Base-by-base conservation (phyloP, 2,113 vertebrate genomes). In the Podilymbus podiceps region DNA sequence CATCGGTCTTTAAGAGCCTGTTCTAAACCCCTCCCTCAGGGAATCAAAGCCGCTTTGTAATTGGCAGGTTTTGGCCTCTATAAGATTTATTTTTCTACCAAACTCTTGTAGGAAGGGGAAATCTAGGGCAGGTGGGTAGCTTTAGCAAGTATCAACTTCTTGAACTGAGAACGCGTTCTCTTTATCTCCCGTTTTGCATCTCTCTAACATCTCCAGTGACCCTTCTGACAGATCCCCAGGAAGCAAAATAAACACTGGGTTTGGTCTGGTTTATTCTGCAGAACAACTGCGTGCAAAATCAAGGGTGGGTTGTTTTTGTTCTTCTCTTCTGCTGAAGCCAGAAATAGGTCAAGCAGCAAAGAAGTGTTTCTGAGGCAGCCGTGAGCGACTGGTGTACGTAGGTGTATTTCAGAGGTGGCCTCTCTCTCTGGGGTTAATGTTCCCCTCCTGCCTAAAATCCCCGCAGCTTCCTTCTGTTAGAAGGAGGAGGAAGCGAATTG, bases 321-420 rank as follows among this genome's bases (percentile, higher is more conserved):
- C 66, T 56, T 44, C 50, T 46, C 82, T 31, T 81, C 47, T 71
- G 55, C 88, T 59, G 74, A 85, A 92, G 89, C 83, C 77, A 97
- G 96, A 97, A 96, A 72, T 83, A 97, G 96, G 97, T 97, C 92
- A 94, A 90, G 89, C 94, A 96, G 90, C 50, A 89, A 88, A 79
- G 15, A 76, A 25, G 79, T 0, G 13, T 91, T 97, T 96, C 75
- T 38, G 93, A 93, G 96, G 88, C 97, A 90, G 91, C 91, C 22
- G 20, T 85, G 79, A 95, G 52, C 17, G 92, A 56, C 75, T 93
- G 69, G 27, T 62, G 88, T 79, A 93, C 1, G 84, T 85, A 96
- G 95, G 74, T 96, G 68, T 95, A 79, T 96, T 96, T 87, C 83
- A 72, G 96, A 94, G 85, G 42, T 92, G 96, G 97, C 97, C 84